Conservation (phyloP, 2,888 invertebrate genomes). For the Therioaphis trifolii region DNA sequence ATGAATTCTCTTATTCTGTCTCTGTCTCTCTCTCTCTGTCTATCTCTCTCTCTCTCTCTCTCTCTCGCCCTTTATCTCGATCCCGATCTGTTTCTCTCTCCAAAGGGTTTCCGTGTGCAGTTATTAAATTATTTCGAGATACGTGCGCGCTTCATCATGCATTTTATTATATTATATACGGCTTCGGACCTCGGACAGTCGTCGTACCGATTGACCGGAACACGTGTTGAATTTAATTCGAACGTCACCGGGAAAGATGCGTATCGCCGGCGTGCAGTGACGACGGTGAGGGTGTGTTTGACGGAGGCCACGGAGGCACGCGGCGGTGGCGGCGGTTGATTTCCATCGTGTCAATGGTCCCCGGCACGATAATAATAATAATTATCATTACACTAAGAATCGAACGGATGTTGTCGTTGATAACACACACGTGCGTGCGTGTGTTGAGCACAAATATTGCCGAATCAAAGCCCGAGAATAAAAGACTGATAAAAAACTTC, state of each 20-base stretch:
- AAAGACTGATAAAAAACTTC: too few species aligned
- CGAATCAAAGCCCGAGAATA: too few species aligned
- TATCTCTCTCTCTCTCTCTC: not conserved
- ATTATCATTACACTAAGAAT: not conserved
- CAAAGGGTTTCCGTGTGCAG: not conserved
- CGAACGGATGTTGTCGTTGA: not conserved
- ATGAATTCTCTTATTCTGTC: not conserved
- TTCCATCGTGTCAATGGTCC: too few species aligned
- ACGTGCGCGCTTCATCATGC: not conserved
- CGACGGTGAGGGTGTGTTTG: too few species aligned
- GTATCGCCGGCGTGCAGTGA: not conserved
- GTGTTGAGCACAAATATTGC: too few species aligned
- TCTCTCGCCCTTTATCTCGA: not conserved
- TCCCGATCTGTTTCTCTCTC: not conserved
- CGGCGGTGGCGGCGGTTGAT: too few species aligned
- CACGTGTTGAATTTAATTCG: slow-evolving; percentile 32
- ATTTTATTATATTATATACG: not conserved
- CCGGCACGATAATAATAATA: not conserved
- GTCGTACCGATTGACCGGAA: slow-evolving; percentile 14
- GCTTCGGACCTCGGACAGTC: not conserved
- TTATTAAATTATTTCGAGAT: not conserved
- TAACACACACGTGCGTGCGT: not conserved
- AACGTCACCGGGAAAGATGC: not conserved
- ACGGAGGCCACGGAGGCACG: too few species aligned
- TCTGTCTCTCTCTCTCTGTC: too few species aligned